Percentiles rank a stretch among this genome's conserved stretches.
phyloP scores from a whole-genome alignment of 2,797 vertebrate genomes.

The Enteromius afrohamiltoni region DNA sequence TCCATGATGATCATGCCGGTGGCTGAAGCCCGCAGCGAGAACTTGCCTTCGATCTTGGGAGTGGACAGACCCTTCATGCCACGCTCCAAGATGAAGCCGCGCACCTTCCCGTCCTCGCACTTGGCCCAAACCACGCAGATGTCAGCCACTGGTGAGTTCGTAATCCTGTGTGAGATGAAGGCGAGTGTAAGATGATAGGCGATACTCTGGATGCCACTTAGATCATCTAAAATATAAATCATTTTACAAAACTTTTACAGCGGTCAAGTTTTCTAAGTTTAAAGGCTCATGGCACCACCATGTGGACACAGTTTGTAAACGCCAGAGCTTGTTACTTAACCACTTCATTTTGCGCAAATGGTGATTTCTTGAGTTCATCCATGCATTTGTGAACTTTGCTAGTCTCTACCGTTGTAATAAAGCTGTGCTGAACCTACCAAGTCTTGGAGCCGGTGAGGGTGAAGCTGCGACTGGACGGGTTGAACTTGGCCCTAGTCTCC shows the following conservation, averaged over 20 bases:
- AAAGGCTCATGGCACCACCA: slow-evolving; percentile 55
- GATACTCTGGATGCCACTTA: no score
- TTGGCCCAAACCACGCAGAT: slow-evolving; percentile 89
- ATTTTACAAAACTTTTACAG: background rate
- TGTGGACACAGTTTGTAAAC: slow-evolving; percentile 54
- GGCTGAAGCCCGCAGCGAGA: slow-evolving; percentile 87
- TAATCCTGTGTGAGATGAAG: slow-evolving; percentile 80
- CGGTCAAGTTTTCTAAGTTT: background rate
- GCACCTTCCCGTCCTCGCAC: slow-evolving; percentile 83
- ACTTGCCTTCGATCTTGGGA: slow-evolving; percentile 92
- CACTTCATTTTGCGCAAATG: background rate
- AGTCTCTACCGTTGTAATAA: background rate
- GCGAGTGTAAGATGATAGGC: background rate
- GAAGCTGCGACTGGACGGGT: slow-evolving; percentile 83
- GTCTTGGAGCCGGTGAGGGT: slow-evolving; percentile 87
- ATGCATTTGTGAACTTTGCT: background rate
- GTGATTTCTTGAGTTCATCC: background rate
- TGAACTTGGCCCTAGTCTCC: slow-evolving; percentile 87
- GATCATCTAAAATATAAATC: background rate
- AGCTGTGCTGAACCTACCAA: slow-evolving; percentile 74
- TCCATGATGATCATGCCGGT: slow-evolving; percentile 95
- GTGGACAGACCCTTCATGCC: slow-evolving; percentile 86
- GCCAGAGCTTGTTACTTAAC: background rate
- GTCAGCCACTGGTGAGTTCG: slow-evolving; percentile 87
- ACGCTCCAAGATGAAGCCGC: slow-evolving; percentile 89